phyloP scores from a whole-genome alignment of 2,113 vertebrate species.

The Paralichthys olivaceus region DNA sequence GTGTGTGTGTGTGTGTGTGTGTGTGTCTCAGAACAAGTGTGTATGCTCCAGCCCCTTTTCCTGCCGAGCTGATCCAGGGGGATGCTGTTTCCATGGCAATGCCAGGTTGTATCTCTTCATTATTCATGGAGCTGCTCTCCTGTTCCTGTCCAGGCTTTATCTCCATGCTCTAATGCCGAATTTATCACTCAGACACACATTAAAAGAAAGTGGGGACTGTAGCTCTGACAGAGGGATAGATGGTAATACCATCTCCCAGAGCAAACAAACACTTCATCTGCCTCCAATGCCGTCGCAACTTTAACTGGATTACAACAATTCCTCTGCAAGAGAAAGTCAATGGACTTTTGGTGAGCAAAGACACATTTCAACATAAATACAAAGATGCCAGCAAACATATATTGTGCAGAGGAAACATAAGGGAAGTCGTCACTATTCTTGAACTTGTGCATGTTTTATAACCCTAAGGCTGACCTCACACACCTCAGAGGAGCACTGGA shows the following conservation, averaged over 20 bases:
- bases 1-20: conserved; percentile 9
- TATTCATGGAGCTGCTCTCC: conserved; percentile 70
- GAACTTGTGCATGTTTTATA: too few relatives aligned
- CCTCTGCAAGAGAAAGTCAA: conserved; percentile 53
- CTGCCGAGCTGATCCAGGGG: conserved; percentile 54
- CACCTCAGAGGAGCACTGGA: too few relatives aligned
- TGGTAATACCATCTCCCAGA: conserved; percentile 53
- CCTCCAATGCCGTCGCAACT: conserved; percentile 62
- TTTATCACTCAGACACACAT: conserved; percentile 58
- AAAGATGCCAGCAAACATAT: too few relatives aligned
- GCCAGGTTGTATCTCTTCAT: conserved; percentile 75
- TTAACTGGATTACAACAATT: conserved; percentile 68
- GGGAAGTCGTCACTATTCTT: too few relatives aligned
- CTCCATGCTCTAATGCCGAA: conserved; percentile 62
- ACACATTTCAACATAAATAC: too few relatives aligned
- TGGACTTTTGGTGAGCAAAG: conserved; percentile 7
- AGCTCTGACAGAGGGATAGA: conserved; percentile 55
- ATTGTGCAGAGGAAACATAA: too few relatives aligned
- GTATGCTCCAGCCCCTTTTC: conserved; percentile 31
- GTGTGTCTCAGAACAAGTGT: conserved; percentile 1
- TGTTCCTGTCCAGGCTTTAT: conserved; percentile 74
- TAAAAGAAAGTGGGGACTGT: conserved; percentile 39
- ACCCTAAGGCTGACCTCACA: too few relatives aligned
- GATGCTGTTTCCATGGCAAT: conserved; percentile 79
- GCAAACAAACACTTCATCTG: conserved; percentile 76